phyloP scores from a whole-genome alignment of 2,888 invertebrate species.

The Bellardia bayeri region DNA sequence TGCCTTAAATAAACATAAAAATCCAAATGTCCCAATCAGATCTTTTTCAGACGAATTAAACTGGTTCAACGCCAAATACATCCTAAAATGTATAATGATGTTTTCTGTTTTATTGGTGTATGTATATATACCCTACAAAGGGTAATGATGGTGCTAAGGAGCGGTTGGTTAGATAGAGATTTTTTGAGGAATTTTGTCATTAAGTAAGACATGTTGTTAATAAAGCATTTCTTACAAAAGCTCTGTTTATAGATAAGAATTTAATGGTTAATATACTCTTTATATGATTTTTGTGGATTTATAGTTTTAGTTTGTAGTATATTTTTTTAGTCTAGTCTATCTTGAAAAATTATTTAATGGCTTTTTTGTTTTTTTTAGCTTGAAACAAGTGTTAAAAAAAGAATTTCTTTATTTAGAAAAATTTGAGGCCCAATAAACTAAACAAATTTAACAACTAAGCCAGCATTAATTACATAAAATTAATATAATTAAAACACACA shows the following conservation, averaged over 20 bases:
- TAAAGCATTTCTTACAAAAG: too few species aligned
- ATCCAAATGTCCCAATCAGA: slow-evolving; percentile 62
- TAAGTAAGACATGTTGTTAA: too few species aligned
- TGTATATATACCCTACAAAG: neutral
- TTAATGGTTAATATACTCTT: too few species aligned
- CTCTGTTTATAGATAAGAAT: too few species aligned
- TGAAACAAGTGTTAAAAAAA: slow-evolving; percentile 30
- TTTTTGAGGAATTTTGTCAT: too few species aligned
- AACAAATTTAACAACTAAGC: slow-evolving; percentile 17
- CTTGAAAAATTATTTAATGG: neutral
- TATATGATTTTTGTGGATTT: too few species aligned
- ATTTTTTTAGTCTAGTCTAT: neutral
- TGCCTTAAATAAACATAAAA: slow-evolving; percentile 64
- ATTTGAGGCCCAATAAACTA: slow-evolving; percentile 2
- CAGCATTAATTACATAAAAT: slow-evolving; percentile 35
- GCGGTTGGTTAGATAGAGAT: too few species aligned
- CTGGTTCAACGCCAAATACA: slow-evolving; percentile 69
- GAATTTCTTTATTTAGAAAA: slow-evolving; percentile 37
- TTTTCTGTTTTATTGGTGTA: neutral
- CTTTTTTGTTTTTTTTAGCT: neutral
- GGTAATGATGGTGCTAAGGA: neutral
- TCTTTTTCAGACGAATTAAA: slow-evolving; percentile 40
- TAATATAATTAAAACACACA: slow-evolving; percentile 20
- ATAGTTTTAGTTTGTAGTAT: too few species aligned
- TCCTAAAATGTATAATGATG: slow-evolving; percentile 37